Base-by-base conservation (phyloP, 2,113 vertebrate species). In the Melanotaenia duboulayi region DNA sequence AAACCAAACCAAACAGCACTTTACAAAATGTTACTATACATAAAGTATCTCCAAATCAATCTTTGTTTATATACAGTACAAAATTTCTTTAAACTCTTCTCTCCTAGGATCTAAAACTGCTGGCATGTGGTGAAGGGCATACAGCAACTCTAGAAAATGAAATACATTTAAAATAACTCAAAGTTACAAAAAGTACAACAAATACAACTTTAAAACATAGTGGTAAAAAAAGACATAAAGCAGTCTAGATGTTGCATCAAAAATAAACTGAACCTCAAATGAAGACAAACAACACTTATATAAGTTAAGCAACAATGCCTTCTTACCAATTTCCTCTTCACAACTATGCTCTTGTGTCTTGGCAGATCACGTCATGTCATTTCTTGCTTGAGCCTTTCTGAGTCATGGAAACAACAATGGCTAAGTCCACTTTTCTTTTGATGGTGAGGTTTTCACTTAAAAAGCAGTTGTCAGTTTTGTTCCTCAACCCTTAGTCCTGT, bases 21-120 rank as follows among this genome's bases (percentile, higher is more conserved):
- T 87, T 92, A 92, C 87, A 89, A 92, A 92, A 90, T 86, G 83
- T 87, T 63, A 89, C 87, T 86, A 46, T 87, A 90, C 86, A 87
- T 85, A 72, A 67, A 86, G 65, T 83, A 86, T 54, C 65, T 73
- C 46, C 54, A 78, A 89, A 77, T 85, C 37, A 87, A 89, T 79
- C 75, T 78, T 59, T 86, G 76, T 68, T 82, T 87, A 91, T 93
- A 78, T 92, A 92, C 89, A 91, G 75, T 85, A 80, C 52, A 89
- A 87, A 89, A 86, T 62, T 70, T 46, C 12, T 73, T 82, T 63
- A 19, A 79, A 76, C 63, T 65, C 54, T 80, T 70, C 61, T 82
- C 48, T 66, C 63, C 56, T 75, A 81, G 44, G 78, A 68, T 89
- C 71, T 86, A 70, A 67, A 65, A 73, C 35, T 57, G 70, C 56